Base-by-base conservation (phyloP, 2,888 invertebrate species). In the Acronicta aceris region DNA sequence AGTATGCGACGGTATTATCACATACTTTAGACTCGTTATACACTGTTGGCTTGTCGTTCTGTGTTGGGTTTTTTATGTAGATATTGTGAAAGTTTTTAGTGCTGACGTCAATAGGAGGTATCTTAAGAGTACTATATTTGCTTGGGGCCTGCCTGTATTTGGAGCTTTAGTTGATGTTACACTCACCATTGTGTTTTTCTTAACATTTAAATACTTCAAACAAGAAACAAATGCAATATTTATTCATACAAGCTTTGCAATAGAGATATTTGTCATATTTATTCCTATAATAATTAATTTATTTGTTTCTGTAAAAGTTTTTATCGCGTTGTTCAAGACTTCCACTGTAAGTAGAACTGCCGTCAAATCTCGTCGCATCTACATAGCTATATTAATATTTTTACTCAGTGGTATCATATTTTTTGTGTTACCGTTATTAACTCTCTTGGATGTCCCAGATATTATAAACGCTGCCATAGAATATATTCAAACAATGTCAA, bases 61-160 rank as follows among this genome's bases (percentile, higher is more conserved):
- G 38, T 57, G 57, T 40, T 57, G 57, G 45, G 38, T 50, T 38
- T 57, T 57, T 38, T 57, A 57, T 16, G 27, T 50, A 16, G 57
- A 50, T n/a, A 57, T 57, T 30, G 57, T 57, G 2, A 57, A 50
- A 27, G 57, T 57, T 3, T 57, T 57, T 45, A 10, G 16, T 27
- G 27, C 43, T 7, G 15, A 50, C 38, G 27, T 57, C 13, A 50
- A 10, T n/a, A 57, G 57, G 27, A 36, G 50, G 45, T 57, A 50
- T 38, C 50, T 50, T 27, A 57, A 57, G 10, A 50, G 50, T 27
- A 10, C 27, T 27, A 13, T 57, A 15, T 57, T 50, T 38, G 27
- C 57, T 13, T 57, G 57, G 57, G 50, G 45, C 5, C 16, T 7
- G 4, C 50, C 57, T 38, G 25, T 57, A 2, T 38, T 50, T 3